These are phyloP conservation scores for Dromius quadrimaculatus DNA, from an alignment of 2,888 invertebrate genomes.

Conservation along the genomic window DNA sequence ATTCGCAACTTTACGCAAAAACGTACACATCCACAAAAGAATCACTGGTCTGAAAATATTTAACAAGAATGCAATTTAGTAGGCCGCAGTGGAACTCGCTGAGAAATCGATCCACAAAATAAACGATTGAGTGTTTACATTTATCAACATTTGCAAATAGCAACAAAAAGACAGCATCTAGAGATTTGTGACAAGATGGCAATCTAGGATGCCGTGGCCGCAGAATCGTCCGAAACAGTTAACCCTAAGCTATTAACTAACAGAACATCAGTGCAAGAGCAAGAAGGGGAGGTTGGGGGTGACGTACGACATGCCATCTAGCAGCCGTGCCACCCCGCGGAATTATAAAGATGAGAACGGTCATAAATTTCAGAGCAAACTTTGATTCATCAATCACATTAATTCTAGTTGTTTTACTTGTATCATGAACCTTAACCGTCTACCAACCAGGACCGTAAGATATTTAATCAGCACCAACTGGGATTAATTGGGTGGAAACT, in stretches of 20 bases:
- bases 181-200: constrained; percentile 26
- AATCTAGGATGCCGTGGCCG: constrained; percentile 11
- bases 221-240: constrained; percentile 17
- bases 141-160: constrained; percentile 29
- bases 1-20: constrained; percentile 18
- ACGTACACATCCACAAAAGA: constrained; percentile 51
- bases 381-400: constrained; percentile 48
- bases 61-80: constrained; percentile 54
- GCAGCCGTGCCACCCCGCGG: constrained; percentile 2
- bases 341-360: constrained; percentile 48
- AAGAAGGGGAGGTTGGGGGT: neutral
- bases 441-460: neutral
- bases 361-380: constrained; percentile 41
- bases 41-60: constrained; percentile 52
- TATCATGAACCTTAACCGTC: neutral
- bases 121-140: too few species aligned
- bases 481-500: neutral
- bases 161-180: constrained; percentile 1
- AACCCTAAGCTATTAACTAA: constrained; percentile 38
- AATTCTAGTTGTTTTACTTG: constrained; percentile 32
- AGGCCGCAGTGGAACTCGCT: neutral
- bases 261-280: constrained; percentile 11
- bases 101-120: too few species aligned
- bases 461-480: neutral
- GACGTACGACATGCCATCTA: constrained; percentile 35